A percentile compares a stretch with the other conserved stretches of the same genome.
phyloP scores from a whole-genome alignment of 2,888 invertebrate genomes.

The Liopterus haemorrhoidalis region DNA sequence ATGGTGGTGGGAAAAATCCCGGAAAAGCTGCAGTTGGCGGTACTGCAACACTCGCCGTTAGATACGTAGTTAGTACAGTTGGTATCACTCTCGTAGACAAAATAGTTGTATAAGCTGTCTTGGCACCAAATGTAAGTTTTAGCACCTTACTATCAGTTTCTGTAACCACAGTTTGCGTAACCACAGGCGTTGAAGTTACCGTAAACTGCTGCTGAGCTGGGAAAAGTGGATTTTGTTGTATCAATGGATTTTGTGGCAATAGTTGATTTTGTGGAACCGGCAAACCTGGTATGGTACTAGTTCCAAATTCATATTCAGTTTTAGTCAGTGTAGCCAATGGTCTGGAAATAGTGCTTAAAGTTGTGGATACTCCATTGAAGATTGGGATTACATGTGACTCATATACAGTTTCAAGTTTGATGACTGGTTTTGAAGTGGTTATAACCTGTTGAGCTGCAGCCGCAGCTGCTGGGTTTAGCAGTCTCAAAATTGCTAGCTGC shows the following conservation, averaged over 20 bases:
- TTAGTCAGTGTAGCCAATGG: slow-evolving; percentile 71
- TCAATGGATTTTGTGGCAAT: slow-evolving; percentile 41
- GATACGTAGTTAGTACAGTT: slow-evolving; percentile 74
- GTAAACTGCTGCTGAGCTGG: slow-evolving; percentile 64
- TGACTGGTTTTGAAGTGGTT: slow-evolving; percentile 71
- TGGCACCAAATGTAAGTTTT: slow-evolving; percentile 85
- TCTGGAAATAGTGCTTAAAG: slow-evolving; percentile 72
- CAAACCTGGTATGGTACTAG: slow-evolving; percentile 60
- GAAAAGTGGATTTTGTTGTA: slow-evolving; percentile 50
- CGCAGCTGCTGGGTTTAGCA: slow-evolving; percentile 63
- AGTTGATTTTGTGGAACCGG: slow-evolving; percentile 40
- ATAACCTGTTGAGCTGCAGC: slow-evolving; percentile 58
- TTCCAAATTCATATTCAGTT: slow-evolving; percentile 72
- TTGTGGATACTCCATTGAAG: slow-evolving; percentile 67
- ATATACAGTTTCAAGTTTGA: slow-evolving; percentile 71
- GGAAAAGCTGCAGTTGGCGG: slow-evolving; percentile 62
- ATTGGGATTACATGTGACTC: slow-evolving; percentile 78
- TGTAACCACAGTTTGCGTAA: slow-evolving; percentile 71
- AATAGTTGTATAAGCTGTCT: slow-evolving; percentile 80
- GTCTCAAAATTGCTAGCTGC: slow-evolving; percentile 65
- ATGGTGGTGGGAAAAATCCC: slow-evolving; percentile 72
- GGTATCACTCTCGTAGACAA: slow-evolving; percentile 79
- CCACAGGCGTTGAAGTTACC: slow-evolving; percentile 72
- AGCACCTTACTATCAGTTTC: slow-evolving; percentile 75
- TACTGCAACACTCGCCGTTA: slow-evolving; percentile 72